A percentile compares a stretch with the other conserved stretches of the same genome.
phyloP scores from a whole-genome alignment of 2,113 vertebrate species.

The Delphinus delphis region DNA sequence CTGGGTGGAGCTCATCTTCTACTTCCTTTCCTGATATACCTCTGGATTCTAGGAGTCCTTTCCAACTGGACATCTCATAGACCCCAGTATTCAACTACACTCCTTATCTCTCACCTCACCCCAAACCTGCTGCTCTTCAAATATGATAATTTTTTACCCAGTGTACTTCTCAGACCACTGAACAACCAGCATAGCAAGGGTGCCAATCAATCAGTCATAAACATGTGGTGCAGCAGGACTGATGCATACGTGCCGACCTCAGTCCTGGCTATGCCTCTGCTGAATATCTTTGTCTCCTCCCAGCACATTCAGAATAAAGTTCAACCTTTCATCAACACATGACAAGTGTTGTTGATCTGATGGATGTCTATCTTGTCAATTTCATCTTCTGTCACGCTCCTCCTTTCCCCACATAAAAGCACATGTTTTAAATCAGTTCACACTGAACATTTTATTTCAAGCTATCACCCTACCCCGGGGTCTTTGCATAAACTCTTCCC shows the following conservation, averaged over 20 bases:
- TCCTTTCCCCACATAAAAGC: background rate
- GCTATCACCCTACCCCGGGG: background rate
- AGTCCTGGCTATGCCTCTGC: background rate
- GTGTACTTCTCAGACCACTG: rapidly evolving
- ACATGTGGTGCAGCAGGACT: rapidly evolving
- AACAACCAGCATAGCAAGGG: rapidly evolving
- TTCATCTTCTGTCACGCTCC: background rate
- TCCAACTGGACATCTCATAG: background rate
- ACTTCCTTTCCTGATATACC: background rate
- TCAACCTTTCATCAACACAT: background rate
- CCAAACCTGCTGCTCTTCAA: background rate
- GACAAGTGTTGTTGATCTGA: background rate
- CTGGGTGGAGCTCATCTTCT: background rate
- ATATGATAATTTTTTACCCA: rapidly evolving
- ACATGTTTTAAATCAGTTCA: background rate
- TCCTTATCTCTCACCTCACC: background rate
- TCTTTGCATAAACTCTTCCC: background rate
- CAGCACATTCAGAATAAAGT: background rate
- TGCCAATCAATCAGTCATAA: background rate
- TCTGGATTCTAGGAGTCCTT: background rate
- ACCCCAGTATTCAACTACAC: background rate
- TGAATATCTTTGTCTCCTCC: background rate
- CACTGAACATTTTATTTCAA: background rate
- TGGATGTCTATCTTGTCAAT: background rate
- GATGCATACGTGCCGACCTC: rapidly evolving